Evolutionary conservation across 2,888 invertebrate genomes (phyloP), one percentile per base, ranked within the genome.

Genomic region (Seira sanloemensis): DNA sequence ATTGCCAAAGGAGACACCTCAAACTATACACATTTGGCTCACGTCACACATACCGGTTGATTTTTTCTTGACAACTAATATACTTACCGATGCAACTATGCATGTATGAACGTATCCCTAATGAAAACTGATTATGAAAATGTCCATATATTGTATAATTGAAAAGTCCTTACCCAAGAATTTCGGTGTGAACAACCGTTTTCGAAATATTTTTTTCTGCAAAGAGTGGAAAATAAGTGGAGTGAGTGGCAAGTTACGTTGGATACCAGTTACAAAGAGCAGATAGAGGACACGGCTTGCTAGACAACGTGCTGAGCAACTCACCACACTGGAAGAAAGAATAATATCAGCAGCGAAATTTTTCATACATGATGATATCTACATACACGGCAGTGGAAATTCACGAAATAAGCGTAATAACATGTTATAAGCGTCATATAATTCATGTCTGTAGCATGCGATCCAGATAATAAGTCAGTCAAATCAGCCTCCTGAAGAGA

Each of bases 221-320:
- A 18, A 58, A n/a, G n/a, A 58, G n/a, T 18, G 18, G 18, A 4
- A 9, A 18, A n/a, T 58, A 9, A 37, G 7, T 37, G 12, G 2
- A 4, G 18, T n/a, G n/a, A 58, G n/a, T 58, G 58, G 58, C 58
- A 58, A 7, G 5, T 58, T 58, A 58, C 58, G 58, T 58, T 58
- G 58, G 58, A 5, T 58, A 58, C 23, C 24, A 37, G 21, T 18
- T 66, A 25, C 12, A 18, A 24, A 76, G 76, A 67, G 54, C 76
- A 76, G 66, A 37, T 76, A 76, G 76, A 76, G 76, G 76, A 76
- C 76, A 76, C 25, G 26, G 27, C n/a, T 7, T 27, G 27, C 18
- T 26, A 25, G 1, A 69, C 27, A 37, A 9, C 19, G 46, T 4
- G 19, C 26, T 26, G 24, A 27, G 37, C 26, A 26, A 37, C 21